These are phyloP conservation scores for Ecliptopera silaceata DNA, from an alignment of 2,888 invertebrate genomes.

Conservation along the genomic window DNA sequence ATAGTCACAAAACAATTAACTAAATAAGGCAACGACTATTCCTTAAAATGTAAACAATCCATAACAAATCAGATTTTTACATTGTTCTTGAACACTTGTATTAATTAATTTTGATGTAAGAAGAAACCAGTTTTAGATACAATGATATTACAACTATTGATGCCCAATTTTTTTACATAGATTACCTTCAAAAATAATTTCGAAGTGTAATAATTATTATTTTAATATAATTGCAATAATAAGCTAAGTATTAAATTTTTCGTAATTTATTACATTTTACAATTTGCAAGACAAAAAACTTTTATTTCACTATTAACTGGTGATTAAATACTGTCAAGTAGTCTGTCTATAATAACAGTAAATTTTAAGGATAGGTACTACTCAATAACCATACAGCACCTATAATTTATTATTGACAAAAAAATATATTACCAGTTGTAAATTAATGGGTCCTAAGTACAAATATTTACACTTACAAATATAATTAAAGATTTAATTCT, in stretches of 20 bases:
- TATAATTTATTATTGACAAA: slow-evolving; percentile 27
- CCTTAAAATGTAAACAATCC: slow-evolving; percentile 71
- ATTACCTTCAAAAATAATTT: slow-evolving; percentile 42
- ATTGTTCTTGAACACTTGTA: slow-evolving; percentile 25
- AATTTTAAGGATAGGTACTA: slow-evolving; percentile 11
- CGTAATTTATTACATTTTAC: slow-evolving; percentile 1
- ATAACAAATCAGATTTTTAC: slow-evolving; percentile 35
- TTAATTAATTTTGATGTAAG: slow-evolving; percentile 24
- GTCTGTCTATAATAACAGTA: slow-evolving; percentile 8
- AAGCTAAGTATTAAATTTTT: slow-evolving; percentile 19
- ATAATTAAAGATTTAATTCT: slow-evolving; percentile 43
- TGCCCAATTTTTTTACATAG: slow-evolving; percentile 45
- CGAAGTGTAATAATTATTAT: slow-evolving; percentile 28
- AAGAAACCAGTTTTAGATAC: slow-evolving; percentile 7
- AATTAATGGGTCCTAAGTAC: slow-evolving; percentile 30
- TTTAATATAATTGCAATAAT: slow-evolving; percentile 31
- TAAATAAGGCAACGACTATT: slow-evolving; percentile 83
- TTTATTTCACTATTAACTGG: slow-evolving; percentile 12
- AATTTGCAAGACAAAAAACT: slow-evolving; percentile 8
- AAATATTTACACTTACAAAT: slow-evolving; percentile 75
- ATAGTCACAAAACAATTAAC: slow-evolving; percentile 81
- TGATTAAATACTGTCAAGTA: slow-evolving; percentile 18
- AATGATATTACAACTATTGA: slow-evolving; percentile 48
- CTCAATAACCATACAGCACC: slow-evolving; percentile 30
- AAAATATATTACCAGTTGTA: slow-evolving; percentile 29